Conservation (phyloP, 2,797 vertebrate genomes). For the Protosalanx chinensis region DNA sequence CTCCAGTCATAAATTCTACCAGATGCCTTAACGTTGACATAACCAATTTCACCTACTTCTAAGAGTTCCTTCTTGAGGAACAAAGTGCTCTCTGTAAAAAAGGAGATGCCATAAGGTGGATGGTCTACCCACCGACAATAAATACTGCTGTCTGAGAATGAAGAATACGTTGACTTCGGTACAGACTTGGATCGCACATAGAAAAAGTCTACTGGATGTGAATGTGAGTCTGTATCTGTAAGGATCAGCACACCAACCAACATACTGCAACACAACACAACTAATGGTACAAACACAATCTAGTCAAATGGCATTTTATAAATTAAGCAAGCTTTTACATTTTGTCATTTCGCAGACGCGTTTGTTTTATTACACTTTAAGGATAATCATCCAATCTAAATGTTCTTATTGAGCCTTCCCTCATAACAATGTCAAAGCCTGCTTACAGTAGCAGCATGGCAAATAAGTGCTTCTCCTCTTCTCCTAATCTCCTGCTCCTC, state of each 20-base stretch:
- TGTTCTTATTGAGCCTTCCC: too few relatives aligned
- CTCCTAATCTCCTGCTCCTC: neutral
- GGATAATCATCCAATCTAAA: too few relatives aligned
- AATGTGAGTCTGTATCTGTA: slow-evolving; percentile 45
- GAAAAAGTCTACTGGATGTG: slow-evolving; percentile 23
- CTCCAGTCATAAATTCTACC: neutral
- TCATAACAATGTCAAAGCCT: too few relatives aligned
- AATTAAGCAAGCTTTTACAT: neutral
- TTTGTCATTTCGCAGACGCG: neutral
- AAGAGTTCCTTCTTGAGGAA: slow-evolving; percentile 28
- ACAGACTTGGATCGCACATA: slow-evolving; percentile 30
- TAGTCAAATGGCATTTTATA: neutral
- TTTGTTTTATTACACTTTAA: neutral
- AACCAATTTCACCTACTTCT: slow-evolving; percentile 40
- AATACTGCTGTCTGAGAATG: slow-evolving; percentile 51
- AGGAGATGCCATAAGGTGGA: too few relatives aligned
- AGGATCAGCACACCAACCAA: slow-evolving; percentile 22
- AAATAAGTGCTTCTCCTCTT: neutral
- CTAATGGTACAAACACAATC: slow-evolving; percentile 25
- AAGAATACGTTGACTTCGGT: slow-evolving; percentile 46
- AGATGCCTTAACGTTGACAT: slow-evolving; percentile 15
- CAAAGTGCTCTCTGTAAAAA: slow-evolving; percentile 44
- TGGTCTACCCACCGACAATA: slow-evolving; percentile 18
- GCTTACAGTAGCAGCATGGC: too few relatives aligned
- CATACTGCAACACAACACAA: slow-evolving; percentile 32